Percentiles rank a stretch among this genome's conserved stretches.
phyloP scores from a whole-genome alignment of 2,888 invertebrate genomes.

The Strigamia transsilvanica region DNA sequence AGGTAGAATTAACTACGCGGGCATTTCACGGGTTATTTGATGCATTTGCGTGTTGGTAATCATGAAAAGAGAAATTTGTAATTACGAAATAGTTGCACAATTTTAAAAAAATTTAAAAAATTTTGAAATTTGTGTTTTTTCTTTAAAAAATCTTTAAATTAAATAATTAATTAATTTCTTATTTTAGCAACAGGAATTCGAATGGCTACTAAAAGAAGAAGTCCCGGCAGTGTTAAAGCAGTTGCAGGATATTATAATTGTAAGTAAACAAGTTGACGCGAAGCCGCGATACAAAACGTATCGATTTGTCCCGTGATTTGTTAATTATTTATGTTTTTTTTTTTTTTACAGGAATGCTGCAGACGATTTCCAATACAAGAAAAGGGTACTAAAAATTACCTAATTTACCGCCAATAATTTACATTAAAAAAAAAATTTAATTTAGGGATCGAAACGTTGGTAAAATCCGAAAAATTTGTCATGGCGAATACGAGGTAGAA shows the following conservation, averaged over 20 bases:
- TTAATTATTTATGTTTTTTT: conserved; percentile 12
- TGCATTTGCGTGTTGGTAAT: not conserved
- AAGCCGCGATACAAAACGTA: not conserved
- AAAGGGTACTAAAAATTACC: not conserved
- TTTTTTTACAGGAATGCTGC: conserved; percentile 11
- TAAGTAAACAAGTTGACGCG: conserved; percentile 5
- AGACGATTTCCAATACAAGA: conserved; percentile 46
- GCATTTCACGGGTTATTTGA: not conserved
- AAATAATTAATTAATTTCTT: not conserved
- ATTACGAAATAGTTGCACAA: not conserved
- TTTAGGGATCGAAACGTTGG: conserved; percentile 31
- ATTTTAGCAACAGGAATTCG: conserved; percentile 48
- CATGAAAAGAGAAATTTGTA: not conserved
- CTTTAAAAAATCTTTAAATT: too few species aligned
- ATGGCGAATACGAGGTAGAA: conserved; percentile 41
- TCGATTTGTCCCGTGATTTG: not conserved
- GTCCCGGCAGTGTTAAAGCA: conserved; percentile 47
- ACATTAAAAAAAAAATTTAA: not conserved
- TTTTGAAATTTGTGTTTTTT: not conserved
- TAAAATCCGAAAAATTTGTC: conserved; percentile 39
- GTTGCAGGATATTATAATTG: conserved; percentile 23
- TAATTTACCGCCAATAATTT: not conserved
- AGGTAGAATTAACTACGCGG: not conserved
- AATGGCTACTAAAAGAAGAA: conserved; percentile 48
- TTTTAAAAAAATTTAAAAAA: not conserved